phyloP scores from a whole-genome alignment of 2,888 invertebrate genomes.

The Zaprionus bogoriensis region DNA sequence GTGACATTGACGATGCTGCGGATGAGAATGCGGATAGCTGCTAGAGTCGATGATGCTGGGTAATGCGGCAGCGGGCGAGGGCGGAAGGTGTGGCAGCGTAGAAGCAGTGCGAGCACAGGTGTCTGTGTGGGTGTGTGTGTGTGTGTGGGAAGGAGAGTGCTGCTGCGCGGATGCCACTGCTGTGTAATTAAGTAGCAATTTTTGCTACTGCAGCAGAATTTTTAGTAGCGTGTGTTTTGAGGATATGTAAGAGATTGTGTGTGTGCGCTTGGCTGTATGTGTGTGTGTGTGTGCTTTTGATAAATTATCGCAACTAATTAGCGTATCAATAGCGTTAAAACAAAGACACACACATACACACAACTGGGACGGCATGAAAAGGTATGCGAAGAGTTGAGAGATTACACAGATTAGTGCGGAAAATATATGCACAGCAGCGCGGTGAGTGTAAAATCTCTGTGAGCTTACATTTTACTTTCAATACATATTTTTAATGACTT shows the following conservation, averaged over 20 bases:
- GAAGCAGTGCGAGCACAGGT: too few relatives aligned
- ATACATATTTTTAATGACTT: too few relatives aligned
- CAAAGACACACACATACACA: conserved; percentile 24
- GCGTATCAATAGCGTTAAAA: conserved; percentile 65
- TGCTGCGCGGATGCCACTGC: conserved; percentile 37
- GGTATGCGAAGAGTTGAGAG: conserved; percentile 12
- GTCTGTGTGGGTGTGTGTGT: background rate
- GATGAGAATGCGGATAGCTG: conserved; percentile 39
- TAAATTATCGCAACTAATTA: conserved; percentile 70
- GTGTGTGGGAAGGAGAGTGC: background rate
- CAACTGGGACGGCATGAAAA: background rate
- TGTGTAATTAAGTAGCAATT: conserved; percentile 74
- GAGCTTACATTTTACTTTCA: background rate
- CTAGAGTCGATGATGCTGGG: conserved; percentile 4
- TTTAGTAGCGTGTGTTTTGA: conserved; percentile 50
- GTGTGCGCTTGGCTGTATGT: background rate
- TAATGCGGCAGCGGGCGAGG: background rate
- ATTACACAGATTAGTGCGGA: conserved; percentile 32
- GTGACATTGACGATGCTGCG: conserved; percentile 65
- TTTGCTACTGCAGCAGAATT: conserved; percentile 71
- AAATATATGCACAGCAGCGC: conserved; percentile 19
- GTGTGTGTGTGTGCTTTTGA: conserved; percentile 32
- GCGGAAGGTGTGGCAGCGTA: too few relatives aligned
- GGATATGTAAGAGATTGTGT: background rate
- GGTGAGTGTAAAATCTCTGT: background rate